phyloP scores from a whole-genome alignment of 2,113 vertebrate species.

The Cettia cetti region DNA sequence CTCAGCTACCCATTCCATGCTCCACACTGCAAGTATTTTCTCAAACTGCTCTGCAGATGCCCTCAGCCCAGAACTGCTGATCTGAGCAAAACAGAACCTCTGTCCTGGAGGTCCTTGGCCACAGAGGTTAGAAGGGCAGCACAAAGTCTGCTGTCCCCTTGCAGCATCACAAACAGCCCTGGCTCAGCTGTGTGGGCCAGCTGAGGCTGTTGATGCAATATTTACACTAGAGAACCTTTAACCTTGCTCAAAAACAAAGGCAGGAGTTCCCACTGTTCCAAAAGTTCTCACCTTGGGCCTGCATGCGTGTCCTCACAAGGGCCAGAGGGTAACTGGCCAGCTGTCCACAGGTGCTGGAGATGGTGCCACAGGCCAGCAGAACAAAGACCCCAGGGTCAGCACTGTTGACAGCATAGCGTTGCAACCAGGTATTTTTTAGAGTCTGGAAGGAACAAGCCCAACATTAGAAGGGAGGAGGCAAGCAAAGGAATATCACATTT shows the following conservation, averaged over 20 bases:
- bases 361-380: slow-evolving; percentile 91
- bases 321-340: slow-evolving; percentile 93
- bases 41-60: not conserved
- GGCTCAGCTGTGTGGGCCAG: not conserved
- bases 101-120: not conserved
- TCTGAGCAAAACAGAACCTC: not conserved
- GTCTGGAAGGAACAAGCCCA: slow-evolving; percentile 73
- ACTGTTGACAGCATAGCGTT: slow-evolving; percentile 86
- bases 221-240: not conserved
- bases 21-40: not conserved
- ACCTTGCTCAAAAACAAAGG: not conserved
- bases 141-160: not conserved
- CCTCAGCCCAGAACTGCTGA: not conserved
- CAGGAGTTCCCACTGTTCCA: not conserved
- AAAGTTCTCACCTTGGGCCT: slow-evolving; percentile 87
- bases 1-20: not conserved
- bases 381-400: slow-evolving; percentile 93
- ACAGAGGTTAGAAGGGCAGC: not conserved
- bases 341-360: slow-evolving; percentile 95
- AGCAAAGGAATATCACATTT: not conserved
- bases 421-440: slow-evolving; percentile 91
- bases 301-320: slow-evolving; percentile 94
- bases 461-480: not conserved
- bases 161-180: not conserved
- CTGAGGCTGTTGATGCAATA: not conserved